Base-by-base conservation (phyloP, 2,888 invertebrate species). In the Cremastinae sp. region DNA sequence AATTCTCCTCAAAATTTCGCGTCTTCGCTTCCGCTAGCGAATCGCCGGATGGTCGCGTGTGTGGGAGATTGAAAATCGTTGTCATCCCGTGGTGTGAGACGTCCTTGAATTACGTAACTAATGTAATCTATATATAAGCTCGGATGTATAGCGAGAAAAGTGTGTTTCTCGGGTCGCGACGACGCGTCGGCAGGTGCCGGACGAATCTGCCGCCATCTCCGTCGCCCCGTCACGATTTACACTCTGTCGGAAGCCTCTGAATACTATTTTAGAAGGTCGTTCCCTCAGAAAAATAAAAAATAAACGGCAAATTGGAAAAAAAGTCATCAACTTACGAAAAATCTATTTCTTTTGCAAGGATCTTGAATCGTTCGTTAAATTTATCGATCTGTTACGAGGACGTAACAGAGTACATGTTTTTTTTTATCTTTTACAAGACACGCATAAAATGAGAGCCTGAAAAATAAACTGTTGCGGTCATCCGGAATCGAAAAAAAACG, bases 81-180 rank as follows among this genome's bases (percentile, higher is more conserved):
- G 51, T 68, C 64, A 51, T 10, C 68, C n/a, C 51, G 51, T 72
- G 53, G 56, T 72, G 72, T n/a, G 58, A 68, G 16, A 59, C 51
- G 68, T 62, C 74, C 74, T 76, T 69, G 68, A 69, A 72, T 69
- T 68, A 69, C 51, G 68, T 69, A 76, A 76, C 72, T 41, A 62
- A 66, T 22, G 43, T 59, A 65, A 66, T 54, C 1, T 38, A 28
- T 16, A 54, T 16, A 18, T 36, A 20, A 34, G 45, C 47, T 9
- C 22, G 14, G 18, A 41, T 49, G 38, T 49, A 36, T 10, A 36
- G 14, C 20, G 1, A n/a, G n/a, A 62, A 36, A 56, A 14, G 59
- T 59, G 16, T 38, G 22, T 14, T 49, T 65, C 62, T 49, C 61
- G 22, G 43, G 14, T 68, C 47, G 22, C 59, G 53, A 54, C 61